A percentile compares a stretch with the other conserved stretches of the same genome.
Conservation (phyloP, 1,140 invertebrate genomes). For the Penaeus vannamei region DNA sequence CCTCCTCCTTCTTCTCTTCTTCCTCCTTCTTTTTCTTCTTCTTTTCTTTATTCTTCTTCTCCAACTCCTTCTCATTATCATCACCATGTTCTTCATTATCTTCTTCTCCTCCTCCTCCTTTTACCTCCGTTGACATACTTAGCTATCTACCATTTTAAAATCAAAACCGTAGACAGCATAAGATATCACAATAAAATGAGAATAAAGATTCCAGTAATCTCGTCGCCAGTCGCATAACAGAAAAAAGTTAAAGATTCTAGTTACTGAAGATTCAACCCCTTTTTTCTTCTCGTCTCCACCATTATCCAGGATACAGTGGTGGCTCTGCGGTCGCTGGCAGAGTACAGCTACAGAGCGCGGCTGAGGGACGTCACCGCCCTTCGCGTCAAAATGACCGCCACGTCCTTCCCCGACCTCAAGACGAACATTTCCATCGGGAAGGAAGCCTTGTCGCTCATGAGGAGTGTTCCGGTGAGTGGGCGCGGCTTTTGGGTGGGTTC, state of each 20-base stretch:
- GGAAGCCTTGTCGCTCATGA: constrained; percentile 35
- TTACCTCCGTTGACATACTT: too few species aligned
- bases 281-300: neutral
- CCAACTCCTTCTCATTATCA: neutral
- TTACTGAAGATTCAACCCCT: too few species aligned
- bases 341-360: constrained; percentile 76
- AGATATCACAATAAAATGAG: too few species aligned
- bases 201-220: too few species aligned
- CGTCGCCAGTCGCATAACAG: too few species aligned
- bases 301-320: constrained; percentile 75
- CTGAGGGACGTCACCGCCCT: constrained; percentile 76
- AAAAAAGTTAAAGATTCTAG: too few species aligned
- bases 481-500: neutral
- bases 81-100: neutral
- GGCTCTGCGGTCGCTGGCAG: constrained; percentile 76
- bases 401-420: constrained; percentile 42
- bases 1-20: neutral
- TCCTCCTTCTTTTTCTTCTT: neutral
- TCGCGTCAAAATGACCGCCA: constrained; percentile 69
- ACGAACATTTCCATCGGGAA: constrained; percentile 43
- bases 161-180: too few species aligned
- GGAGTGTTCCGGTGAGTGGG: constrained; percentile 30
- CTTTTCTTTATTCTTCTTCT: neutral
- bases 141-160: too few species aligned
- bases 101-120: too few species aligned